Evolutionary conservation across 2,797 vertebrate genomes (phyloP), one percentile per base, ranked within the genome.

Genomic region (Takifugu rubripes): DNA sequence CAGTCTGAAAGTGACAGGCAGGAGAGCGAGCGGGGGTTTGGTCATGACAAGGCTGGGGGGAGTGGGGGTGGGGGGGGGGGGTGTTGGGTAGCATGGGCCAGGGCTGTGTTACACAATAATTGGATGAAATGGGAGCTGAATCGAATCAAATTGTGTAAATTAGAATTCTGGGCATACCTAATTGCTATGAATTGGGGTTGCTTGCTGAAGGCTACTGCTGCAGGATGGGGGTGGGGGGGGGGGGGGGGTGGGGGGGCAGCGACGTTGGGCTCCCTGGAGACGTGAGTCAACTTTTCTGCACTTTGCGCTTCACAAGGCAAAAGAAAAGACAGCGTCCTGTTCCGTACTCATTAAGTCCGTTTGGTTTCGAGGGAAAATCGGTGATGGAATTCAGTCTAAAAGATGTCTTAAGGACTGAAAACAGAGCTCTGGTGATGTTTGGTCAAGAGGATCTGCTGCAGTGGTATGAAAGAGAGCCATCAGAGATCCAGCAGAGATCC

Each of bases 91-190:
- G 44, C n/a, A 58, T 58, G 57, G 33, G 29, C 36, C 7, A 8
- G 57, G 49, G 24, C 64, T 61, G 42, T 77, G 62, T 81, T 67
- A 25, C 51, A 60, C 64, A 74, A 70, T 80, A 84, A 84, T 77
- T 74, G 70, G 83, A 79, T 81, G 74, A 58, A 77, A 72, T 70
- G 61, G 54, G 70, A 78, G 69, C 27, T 74, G 53, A 81, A 83
- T 85, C 68, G 56, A 75, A 82, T 81, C 52, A 70, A 77, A 78
- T 81, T 4, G 52, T 72, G 71, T 78, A 74, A 81, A 84, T 85
- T 74, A 82, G 65, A 56, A 83, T 81, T 82, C 85, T 73, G 73
- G 49, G 56, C 69, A 54, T 48, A 65, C 49, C 72, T 79, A 82
- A 87, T 85, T 81, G 81, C 74, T 72, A 61, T 74, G 68, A 74